Base-by-base conservation (phyloP, 1,140 invertebrate genomes). In the Dinothrombium tinctorium region DNA sequence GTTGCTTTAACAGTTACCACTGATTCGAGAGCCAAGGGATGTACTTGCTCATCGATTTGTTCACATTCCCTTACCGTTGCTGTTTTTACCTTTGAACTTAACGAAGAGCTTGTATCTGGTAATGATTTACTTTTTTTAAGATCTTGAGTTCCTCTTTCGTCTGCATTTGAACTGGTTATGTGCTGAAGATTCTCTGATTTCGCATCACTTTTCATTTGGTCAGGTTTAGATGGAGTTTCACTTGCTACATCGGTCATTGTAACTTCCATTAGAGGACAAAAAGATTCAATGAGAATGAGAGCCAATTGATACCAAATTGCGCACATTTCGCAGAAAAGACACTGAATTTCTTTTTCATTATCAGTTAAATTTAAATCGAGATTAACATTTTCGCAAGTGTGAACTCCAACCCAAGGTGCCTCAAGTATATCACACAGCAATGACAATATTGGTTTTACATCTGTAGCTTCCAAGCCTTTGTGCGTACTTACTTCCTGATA, bases 401-500 rank as follows among this genome's bases (percentile, higher is more conserved):
- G 76, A 33, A 61, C 67, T 29, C 71, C 71, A 44, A 73, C 70
- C 71, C 76, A 80, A 24, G 67, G 61, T 33, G 74, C 69, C 4
- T 68, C 71, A 11, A 90, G 63, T 69, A 87, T 87, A 43, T 72
- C 69, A 47, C 80, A 66, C 47, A 79, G 73, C 12, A 77, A 68
- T 52, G 79, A 71, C 7, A 47, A 8, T 9, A 29, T 31, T 4
- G 24, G 26, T 56, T 71, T 69, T 47, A 74, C 74, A 8, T 79
- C 69, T 26, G 57, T 65, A 12, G 73, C 76, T 50, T 76, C 72
- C 32, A 86, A 67, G 35, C 80, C 80, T 41, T 66, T 71, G 51
- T 89, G 76, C 44, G 71, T 69, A 42, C 79, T 76, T n/a, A 81
- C 66, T 47, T 82, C 76, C 61, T 94, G 87, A 2, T 95, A 62